Conservation (phyloP, 1,140 invertebrate species). For the Oncopeltus fasciatus region DNA sequence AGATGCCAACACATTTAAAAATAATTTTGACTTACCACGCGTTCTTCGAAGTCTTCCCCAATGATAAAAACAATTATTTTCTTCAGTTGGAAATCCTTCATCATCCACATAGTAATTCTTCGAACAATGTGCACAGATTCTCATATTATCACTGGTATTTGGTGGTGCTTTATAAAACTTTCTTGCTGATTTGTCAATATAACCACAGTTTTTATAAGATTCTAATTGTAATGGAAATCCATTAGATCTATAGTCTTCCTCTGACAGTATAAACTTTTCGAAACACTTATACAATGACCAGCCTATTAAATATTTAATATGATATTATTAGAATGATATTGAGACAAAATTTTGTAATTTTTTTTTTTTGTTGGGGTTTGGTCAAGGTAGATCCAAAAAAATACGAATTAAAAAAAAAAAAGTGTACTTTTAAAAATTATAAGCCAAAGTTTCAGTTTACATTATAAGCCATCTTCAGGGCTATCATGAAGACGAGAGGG, state of each 20-base stretch:
- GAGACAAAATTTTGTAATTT: too few relatives aligned
- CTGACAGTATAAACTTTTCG: neutral
- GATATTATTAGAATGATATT: too few relatives aligned
- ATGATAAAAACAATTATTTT: slow-evolving; percentile 80
- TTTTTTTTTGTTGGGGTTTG: too few relatives aligned
- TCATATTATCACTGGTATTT: slow-evolving; percentile 35
- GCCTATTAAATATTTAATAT: slow-evolving; percentile 40
- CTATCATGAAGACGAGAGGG: too few relatives aligned
- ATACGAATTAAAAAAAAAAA: too few relatives aligned
- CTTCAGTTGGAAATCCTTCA: slow-evolving; percentile 48
- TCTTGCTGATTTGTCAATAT: slow-evolving; percentile 39
- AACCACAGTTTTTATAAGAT: neutral
- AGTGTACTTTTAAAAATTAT: too few relatives aligned
- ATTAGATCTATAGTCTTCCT: neutral
- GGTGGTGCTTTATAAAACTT: slow-evolving; percentile 31
- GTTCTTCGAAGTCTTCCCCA: slow-evolving; percentile 43
- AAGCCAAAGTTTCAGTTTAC: too few relatives aligned
- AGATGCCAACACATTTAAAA: too few relatives aligned
- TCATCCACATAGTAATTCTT: slow-evolving; percentile 63
- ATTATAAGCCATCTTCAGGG: too few relatives aligned
- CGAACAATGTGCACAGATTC: slow-evolving; percentile 68
- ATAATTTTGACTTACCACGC: too few relatives aligned
- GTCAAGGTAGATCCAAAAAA: too few relatives aligned
- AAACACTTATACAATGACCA: slow-evolving; percentile 4
- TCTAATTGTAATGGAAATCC: slow-evolving; percentile 1